phyloP scores from a whole-genome alignment of 1,140 invertebrate species.

The Heterodera schachtii region DNA sequence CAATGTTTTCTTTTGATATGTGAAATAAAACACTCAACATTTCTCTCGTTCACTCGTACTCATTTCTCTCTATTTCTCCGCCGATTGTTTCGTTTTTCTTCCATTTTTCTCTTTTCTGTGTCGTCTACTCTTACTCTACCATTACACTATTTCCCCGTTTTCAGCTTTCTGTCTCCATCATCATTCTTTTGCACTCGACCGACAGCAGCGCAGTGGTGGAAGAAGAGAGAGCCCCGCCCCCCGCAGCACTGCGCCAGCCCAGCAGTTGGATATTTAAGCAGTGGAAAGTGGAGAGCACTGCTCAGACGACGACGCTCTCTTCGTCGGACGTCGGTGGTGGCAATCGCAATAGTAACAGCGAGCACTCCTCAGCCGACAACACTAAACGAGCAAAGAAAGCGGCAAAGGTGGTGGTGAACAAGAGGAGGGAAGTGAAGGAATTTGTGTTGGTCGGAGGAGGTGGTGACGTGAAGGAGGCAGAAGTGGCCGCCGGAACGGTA shows the following conservation, averaged over 20 bases:
- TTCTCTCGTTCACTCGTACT: background rate
- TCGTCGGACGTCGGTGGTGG: conserved; percentile 27
- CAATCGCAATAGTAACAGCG: background rate
- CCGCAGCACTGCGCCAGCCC: background rate
- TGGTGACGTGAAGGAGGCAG: conserved; percentile 5
- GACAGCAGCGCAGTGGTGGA: conserved; percentile 8
- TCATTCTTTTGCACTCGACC: background rate
- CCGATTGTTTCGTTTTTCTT: background rate
- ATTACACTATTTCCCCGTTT: background rate
- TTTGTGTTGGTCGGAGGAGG: background rate
- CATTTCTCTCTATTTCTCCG: background rate
- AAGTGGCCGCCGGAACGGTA: conserved; percentile 22
- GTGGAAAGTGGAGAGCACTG: conserved; percentile 7
- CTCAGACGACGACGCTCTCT: conserved; percentile 16
- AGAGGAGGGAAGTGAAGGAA: background rate
- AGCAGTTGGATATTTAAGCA: conserved; percentile 25
- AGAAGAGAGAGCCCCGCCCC: conserved; percentile 8
- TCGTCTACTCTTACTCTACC: background rate
- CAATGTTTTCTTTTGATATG: background rate
- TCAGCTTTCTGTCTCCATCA: conserved; percentile 3
- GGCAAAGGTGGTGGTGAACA: conserved; percentile 11
- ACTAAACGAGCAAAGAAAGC: background rate
- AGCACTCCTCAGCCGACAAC: background rate
- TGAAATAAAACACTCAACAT: too few species aligned
- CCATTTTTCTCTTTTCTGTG: background rate